Base-by-base conservation (phyloP, 1,140 invertebrate genomes). In the Diorhabda sublineata region DNA sequence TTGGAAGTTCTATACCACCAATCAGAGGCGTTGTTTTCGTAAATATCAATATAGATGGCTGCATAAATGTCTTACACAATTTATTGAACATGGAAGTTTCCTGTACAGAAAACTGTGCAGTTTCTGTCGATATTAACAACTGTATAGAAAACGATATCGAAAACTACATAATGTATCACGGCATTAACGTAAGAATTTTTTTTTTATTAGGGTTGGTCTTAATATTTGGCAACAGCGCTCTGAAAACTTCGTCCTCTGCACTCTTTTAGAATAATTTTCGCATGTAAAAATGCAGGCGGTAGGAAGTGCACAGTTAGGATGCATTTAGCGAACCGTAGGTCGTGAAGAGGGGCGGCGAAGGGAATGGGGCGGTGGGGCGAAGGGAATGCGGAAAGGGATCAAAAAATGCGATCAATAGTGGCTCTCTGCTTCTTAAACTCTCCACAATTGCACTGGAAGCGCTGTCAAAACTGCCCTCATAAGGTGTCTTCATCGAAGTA, bases 341-440 rank as follows among this genome's bases (percentile, higher is more conserved):
- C 42, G 67, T 45, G 66, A 45, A 56, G 8, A 45, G 52, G 11
- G 44, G 67, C 9, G 4, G 67, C 56, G 57, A 43, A 44, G 71
- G 70, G 45, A 66, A 63, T 59, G 61, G 69, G 65, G 58, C 67
- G 64, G 64, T 67, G 64, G 60, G 66, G 69, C 64, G 70, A n/a
- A 71, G 58, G 70, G 67, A 73, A 72, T 70, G 74, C 72, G 76
- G 73, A 79, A 77, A 78, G 79, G 80, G 78, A 81, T 80, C 80
- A 81, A 81, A 81, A 81, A 81, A 79, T 80, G 75, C 80, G 80
- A 81, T 81, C 80, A 81, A 81, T 81, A 81, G 77, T 76, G 76
- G 73, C 74, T 76, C 77, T 77, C 75, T 78, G 71, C 79, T 81
- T 79, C 80, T 81, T 81, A 81, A 77, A 81, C 78, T 75, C 79